Percentiles rank a stretch among this genome's conserved stretches.
These are phyloP conservation scores for Pogoniulus pusillus DNA, from an alignment of 2,797 vertebrate species.

Conservation along the genomic window DNA sequence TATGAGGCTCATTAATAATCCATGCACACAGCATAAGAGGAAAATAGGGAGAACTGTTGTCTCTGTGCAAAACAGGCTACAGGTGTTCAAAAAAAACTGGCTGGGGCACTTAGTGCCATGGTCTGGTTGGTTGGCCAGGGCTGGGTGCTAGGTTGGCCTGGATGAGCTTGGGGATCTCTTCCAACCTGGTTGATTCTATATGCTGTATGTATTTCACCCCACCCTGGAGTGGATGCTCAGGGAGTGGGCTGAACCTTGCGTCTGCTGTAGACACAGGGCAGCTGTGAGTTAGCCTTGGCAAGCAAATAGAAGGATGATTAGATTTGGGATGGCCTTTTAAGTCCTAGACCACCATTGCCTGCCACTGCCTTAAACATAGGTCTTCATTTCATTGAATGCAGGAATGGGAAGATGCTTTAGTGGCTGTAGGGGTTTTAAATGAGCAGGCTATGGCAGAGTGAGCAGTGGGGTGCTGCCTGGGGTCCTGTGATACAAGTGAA, in stretches of 20 bases:
- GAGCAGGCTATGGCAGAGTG: fast-evolving
- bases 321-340: neutral
- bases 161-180: no score
- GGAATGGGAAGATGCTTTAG: fast-evolving
- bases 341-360: neutral
- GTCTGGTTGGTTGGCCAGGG: no score
- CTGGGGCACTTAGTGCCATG: no score
- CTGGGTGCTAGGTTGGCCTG: no score
- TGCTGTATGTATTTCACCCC: neutral
- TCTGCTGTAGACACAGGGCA: neutral
- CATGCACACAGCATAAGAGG: fast-evolving
- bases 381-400: neutral
- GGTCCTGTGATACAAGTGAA: neutral
- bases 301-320: neutral
- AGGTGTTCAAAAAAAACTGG: no score
- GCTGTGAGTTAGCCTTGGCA: neutral
- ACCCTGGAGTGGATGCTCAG: neutral
- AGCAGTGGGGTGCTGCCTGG: neutral
- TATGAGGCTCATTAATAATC: neutral
- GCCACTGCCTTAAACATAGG: neutral
- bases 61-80: neutral
- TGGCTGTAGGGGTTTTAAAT: neutral
- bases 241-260: neutral
- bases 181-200: no score
- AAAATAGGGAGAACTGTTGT: neutral